Conservation (phyloP, 2,113 vertebrate species). For the Platycercus adscitus region DNA sequence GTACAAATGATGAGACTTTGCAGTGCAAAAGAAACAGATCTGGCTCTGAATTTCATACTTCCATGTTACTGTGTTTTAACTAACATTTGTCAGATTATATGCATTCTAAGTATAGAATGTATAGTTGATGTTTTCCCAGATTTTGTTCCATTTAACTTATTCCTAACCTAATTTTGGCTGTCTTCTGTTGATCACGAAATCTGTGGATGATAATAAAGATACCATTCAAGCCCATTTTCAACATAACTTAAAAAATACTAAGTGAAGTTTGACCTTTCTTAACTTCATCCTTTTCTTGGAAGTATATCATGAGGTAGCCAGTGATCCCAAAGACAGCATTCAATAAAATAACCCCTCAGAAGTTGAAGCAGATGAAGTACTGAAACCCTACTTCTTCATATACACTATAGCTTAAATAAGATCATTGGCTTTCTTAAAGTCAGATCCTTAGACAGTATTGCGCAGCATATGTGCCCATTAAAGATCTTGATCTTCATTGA, state of each 20-base stretch:
- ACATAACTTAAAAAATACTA: background rate
- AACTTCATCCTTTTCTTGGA: background rate
- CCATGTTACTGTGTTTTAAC: background rate
- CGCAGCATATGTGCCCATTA: background rate
- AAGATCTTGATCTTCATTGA: background rate
- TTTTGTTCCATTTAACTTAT: background rate
- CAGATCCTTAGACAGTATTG: background rate
- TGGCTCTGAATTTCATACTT: background rate
- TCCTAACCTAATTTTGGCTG: background rate
- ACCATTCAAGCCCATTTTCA: background rate
- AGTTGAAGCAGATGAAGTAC: background rate
- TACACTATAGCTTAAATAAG: background rate
- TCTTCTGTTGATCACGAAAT: background rate
- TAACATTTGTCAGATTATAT: background rate
- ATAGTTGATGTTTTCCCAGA: background rate
- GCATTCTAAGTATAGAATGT: background rate
- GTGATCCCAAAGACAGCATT: background rate
- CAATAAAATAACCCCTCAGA: background rate
- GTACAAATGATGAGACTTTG: background rate
- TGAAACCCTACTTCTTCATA: background rate
- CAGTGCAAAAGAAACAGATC: background rate
- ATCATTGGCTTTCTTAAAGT: background rate
- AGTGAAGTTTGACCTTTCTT: background rate
- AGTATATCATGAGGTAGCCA: background rate
- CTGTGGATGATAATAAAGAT: background rate